Percentiles rank a stretch among this genome's conserved stretches.
Evolutionary conservation across 2,797 vertebrate species (phyloP).

Genomic region (Scleropages formosus): DNA sequence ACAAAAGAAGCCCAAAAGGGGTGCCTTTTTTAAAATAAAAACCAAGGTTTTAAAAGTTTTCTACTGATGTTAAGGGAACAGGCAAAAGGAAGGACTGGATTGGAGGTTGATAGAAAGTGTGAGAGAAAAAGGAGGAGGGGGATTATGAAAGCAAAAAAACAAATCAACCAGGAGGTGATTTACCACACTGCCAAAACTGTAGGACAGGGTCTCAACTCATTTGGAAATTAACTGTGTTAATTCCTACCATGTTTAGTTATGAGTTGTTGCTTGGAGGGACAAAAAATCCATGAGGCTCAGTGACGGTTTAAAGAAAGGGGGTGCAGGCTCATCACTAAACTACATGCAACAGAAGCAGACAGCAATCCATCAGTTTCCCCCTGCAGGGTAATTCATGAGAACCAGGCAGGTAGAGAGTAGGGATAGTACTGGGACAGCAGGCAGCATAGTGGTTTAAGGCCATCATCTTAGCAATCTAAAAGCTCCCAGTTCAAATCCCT

Average conservation of each 20-base stretch:
- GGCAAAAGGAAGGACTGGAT: too few species aligned
- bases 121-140: conserved; percentile 29
- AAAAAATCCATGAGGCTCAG: conserved; percentile 22
- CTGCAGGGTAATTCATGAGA: neutral
- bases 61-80: too few species aligned
- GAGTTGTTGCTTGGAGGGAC: conserved; percentile 37
- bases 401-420: neutral
- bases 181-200: conserved; percentile 62
- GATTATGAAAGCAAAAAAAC: conserved; percentile 49
- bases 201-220: conserved; percentile 50
- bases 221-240: conserved; percentile 55
- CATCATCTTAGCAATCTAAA: neutral
- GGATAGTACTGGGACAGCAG: neutral
- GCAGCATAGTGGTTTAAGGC: neutral
- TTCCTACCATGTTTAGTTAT: conserved; percentile 45
- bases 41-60: too few species aligned
- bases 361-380: neutral
- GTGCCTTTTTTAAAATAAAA: too few species aligned
- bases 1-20: too few species aligned
- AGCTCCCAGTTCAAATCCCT: neutral
- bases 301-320: conserved; percentile 29
- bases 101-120: neutral
- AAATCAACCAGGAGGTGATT: conserved; percentile 61
- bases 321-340: neutral
- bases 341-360: neutral